These are phyloP conservation scores for Caenorhabditis brenneri DNA, from an alignment of 1,140 invertebrate species.

Conservation along the genomic window DNA sequence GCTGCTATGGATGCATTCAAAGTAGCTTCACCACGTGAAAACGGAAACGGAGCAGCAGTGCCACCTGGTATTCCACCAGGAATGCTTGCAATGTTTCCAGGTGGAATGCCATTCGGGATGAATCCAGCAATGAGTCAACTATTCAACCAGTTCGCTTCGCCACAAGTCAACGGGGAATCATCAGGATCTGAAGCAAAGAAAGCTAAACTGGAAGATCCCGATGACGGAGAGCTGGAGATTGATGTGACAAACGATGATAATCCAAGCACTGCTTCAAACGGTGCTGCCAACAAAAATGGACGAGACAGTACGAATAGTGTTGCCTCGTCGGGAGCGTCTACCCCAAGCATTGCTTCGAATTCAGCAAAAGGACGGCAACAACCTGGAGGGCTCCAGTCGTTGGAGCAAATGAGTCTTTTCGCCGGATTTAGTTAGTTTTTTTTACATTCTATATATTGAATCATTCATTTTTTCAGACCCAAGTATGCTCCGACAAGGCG, in stretches of 20 bases:
- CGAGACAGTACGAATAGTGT: conserved; percentile 46
- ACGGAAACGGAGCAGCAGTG: background rate
- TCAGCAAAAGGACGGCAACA: background rate
- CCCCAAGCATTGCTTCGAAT: conserved; percentile 35
- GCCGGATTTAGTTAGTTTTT: background rate
- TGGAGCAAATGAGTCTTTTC: conserved; percentile 34
- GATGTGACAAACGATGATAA: conserved; percentile 64
- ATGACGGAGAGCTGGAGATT: conserved; percentile 68
- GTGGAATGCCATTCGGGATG: conserved; percentile 20
- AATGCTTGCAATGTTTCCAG: conserved; percentile 18
- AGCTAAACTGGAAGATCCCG: conserved; percentile 67
- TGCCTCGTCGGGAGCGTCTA: conserved; percentile 37
- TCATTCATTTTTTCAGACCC: background rate
- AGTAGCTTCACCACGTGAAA: conserved; percentile 18
- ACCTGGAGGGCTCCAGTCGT: background rate
- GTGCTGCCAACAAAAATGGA: conserved; percentile 30
- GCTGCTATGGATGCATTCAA: conserved; percentile 20
- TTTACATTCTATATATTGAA: background rate
- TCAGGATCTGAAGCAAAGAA: conserved; percentile 52
- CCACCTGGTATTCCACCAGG: conserved; percentile 13
- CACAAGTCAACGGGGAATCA: conserved; percentile 2
- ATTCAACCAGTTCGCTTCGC: conserved; percentile 53
- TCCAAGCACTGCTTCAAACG: conserved; percentile 20
- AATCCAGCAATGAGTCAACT: conserved; percentile 28
- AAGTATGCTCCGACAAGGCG: conserved; percentile 72